Conservation (phyloP, 2,888 invertebrate genomes). For the Plebejus anna region DNA sequence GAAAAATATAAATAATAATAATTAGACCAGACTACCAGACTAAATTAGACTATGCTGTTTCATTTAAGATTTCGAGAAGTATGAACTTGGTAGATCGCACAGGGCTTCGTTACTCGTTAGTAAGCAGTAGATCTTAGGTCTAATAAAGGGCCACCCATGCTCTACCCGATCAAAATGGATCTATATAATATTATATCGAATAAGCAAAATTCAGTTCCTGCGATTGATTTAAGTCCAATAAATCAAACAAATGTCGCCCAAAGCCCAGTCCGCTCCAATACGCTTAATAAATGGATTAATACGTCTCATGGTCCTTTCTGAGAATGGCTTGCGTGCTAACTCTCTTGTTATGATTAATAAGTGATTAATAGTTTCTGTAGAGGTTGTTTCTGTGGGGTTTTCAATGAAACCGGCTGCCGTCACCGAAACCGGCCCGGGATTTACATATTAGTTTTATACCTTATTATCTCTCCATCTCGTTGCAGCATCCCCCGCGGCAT, state of each 20-base stretch:
- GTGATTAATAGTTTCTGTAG: constrained; percentile 1
- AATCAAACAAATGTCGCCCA: not conserved
- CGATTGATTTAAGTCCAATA: constrained; percentile 9
- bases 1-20: no score
- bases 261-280: not conserved
- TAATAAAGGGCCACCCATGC: no score
- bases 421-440: no score
- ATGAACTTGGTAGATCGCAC: no score
- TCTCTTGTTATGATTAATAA: not conserved
- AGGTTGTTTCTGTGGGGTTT: not conserved
- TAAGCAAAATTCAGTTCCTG: not conserved
- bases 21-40: no score
- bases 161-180: not conserved
- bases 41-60: no score
- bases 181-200: not conserved
- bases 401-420: no score
- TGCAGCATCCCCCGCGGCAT: constrained; percentile 51
- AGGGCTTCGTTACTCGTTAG: no score
- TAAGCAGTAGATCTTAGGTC: no score
- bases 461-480: not conserved
- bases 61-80: no score
- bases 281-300: constrained; percentile 8
- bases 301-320: not conserved
- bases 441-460: not conserved
- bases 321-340: not conserved